Evolutionary conservation across 2,888 invertebrate species (phyloP), one percentile per base, ranked within the genome.

Genomic region (Melinaea menophilus): DNA sequence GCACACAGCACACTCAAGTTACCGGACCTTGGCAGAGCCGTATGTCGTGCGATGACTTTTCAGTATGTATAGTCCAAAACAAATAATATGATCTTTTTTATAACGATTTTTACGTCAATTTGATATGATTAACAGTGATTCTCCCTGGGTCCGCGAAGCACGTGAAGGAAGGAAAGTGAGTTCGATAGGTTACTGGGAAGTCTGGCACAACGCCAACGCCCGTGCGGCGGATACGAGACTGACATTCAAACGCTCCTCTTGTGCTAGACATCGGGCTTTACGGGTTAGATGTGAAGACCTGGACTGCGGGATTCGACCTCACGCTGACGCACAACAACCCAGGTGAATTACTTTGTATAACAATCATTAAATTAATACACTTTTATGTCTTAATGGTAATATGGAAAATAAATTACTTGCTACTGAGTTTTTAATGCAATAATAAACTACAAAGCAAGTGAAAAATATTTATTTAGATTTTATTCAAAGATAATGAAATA

Each of bases 1-100:
- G 92, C 93, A 1, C 91, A 92, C 58, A 91, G 93, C 57, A 87
- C 92, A 3, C 93, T 94, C 85, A 92, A 93, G 73, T 86, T 95
- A 41, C 91, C 93, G 31, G 95, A 95, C 76, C 89, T 96, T 47
- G 95, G 95, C 4, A 91, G 93, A 76, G 94, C 95, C 0, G 94
- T 95, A 3, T 96, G 95, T 82, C 92, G 93, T 75, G 93, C 95
- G 2, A 93, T 95, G 88, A 95, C 95, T 12, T 95, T 94, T 80
- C 92, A 93, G 95, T 95, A 84, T 92, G 92, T 67, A 45, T 22
- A 31, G n/a, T 11, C 31, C n/a, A 34, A n/a, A 22, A 22, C 22
- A 57, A 2, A 5, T 5, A 5, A 57, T 4, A 41, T 5, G 4
- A n/a, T 9, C 0, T 57, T 13, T 57, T 33, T 12, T 55, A 48